Evolutionary conservation across 2,113 vertebrate species (phyloP).

Genomic region (Prietella phreatophila): DNA sequence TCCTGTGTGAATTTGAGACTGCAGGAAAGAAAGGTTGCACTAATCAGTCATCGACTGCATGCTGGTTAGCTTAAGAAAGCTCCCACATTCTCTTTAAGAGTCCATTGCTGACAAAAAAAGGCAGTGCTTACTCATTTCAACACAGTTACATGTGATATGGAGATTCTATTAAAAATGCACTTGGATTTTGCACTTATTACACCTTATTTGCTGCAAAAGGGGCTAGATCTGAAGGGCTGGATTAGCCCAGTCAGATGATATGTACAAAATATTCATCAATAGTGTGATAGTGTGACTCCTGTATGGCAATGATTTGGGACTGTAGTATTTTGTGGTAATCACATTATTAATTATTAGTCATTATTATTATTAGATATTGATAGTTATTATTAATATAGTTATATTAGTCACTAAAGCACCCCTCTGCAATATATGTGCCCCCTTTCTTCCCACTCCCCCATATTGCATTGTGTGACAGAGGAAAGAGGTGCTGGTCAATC

Average conservation of each 20-base stretch:
- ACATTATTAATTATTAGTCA: not conserved
- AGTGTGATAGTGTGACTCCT: not conserved
- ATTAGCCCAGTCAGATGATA: conserved; percentile 23
- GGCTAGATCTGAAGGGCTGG: not conserved
- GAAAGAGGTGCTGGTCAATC: not conserved
- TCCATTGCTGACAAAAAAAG: conserved; percentile 17
- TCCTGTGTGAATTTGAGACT: conserved; percentile 11
- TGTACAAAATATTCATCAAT: conserved; percentile 8
- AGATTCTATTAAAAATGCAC: conserved; percentile 26
- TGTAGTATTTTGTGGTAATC: not conserved
- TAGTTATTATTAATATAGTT: not conserved
- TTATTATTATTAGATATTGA: not conserved
- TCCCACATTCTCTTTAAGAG: not conserved
- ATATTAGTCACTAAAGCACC: not conserved
- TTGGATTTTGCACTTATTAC: conserved; percentile 23
- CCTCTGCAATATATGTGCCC: not conserved
- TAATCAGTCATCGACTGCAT: conserved; percentile 31
- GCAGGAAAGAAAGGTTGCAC: conserved; percentile 39
- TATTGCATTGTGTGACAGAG: not conserved
- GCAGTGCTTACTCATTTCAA: not conserved
- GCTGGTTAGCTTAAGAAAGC: conserved; percentile 2
- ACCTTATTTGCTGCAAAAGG: conserved; percentile 12
- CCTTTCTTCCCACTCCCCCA: not conserved
- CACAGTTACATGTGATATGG: not conserved
- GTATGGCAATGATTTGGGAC: not conserved